Evolutionary conservation across 53 echinoderm and acorn worm genomes (phyloP).

Genomic region (Antedon mediterranea): DNA sequence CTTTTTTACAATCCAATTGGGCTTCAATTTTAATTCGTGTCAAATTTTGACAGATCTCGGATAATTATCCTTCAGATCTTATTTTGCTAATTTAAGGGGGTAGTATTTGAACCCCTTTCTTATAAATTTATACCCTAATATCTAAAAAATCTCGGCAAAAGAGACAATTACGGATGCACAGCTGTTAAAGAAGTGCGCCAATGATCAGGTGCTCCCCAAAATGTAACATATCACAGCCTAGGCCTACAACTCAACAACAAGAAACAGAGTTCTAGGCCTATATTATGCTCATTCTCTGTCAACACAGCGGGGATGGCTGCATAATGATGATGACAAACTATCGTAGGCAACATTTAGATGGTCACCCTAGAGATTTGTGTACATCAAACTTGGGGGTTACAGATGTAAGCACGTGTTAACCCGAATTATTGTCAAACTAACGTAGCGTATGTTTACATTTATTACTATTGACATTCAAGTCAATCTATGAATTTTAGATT

Average conservation of each 20-base stretch:
- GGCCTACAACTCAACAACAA: not conserved
- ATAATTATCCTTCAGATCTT: not conserved
- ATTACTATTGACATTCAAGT: not conserved
- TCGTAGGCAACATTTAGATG: not conserved
- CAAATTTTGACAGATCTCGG: not conserved
- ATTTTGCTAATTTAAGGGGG: not conserved
- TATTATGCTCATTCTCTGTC: not conserved
- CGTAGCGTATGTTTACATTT: not conserved
- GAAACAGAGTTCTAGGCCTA: constrained; percentile 1
- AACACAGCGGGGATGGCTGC: not conserved
- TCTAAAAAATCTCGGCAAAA: not conserved
- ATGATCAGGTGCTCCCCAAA: not conserved
- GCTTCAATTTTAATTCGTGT: not conserved
- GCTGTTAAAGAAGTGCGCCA: not conserved
- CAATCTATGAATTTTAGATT: not conserved
- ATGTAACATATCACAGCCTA: not conserved
- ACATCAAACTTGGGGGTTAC: not conserved
- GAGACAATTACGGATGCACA: not conserved
- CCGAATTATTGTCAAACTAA: not conserved
- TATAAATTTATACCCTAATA: not conserved
- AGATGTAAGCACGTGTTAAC: not conserved
- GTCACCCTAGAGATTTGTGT: not conserved
- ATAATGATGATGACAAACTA: not conserved
- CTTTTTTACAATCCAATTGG: not conserved
- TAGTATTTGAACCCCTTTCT: not conserved